Percentiles rank a stretch among this genome's conserved stretches.
phyloP scores from a whole-genome alignment of 2,797 vertebrate species.

The Phoebastria nigripes region DNA sequence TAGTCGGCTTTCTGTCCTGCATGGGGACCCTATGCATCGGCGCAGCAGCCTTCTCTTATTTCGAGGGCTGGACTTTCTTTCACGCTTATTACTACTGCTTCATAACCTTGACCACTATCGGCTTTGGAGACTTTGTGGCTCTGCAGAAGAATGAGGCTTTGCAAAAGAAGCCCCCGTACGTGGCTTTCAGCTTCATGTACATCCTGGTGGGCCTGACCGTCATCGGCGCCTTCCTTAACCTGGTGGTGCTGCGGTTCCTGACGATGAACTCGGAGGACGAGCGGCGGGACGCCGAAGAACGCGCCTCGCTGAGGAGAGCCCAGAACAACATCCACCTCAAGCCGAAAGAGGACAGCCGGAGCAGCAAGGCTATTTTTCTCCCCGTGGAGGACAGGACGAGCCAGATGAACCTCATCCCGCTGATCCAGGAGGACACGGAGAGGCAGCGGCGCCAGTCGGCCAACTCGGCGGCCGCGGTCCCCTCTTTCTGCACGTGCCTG shows the following conservation, averaged over 20 bases:
- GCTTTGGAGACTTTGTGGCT: conserved; percentile 96
- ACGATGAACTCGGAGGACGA: conserved; percentile 91
- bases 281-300: conserved; percentile 81
- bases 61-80: conserved; percentile 97
- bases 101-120: conserved; percentile 97
- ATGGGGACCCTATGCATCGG: conserved; percentile 90
- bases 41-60: conserved; percentile 90
- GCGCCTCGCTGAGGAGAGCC: conserved; percentile 82
- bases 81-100: conserved; percentile 98
- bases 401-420: conserved; percentile 85
- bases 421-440: conserved; percentile 75
- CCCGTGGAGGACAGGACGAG: conserved; percentile 86
- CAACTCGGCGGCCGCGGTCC: conserved; percentile 70
- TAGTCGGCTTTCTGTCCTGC: conserved; percentile 92
- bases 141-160: conserved; percentile 93
- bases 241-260: conserved; percentile 93
- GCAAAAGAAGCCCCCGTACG: conserved; percentile 91
- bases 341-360: conserved; percentile 61
- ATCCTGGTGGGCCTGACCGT: conserved; percentile 93
- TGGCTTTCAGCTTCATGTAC: conserved; percentile 97
- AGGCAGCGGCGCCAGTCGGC: conserved; percentile 67
- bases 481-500: conserved; percentile 85
- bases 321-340: conserved; percentile 60
- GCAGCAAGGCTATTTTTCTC: conserved; percentile 82
- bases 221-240: conserved; percentile 94